Evolutionary conservation across 2,113 vertebrate genomes (phyloP), one percentile per base, ranked within the genome.

Genomic region (Oenanthe oenanthe): DNA sequence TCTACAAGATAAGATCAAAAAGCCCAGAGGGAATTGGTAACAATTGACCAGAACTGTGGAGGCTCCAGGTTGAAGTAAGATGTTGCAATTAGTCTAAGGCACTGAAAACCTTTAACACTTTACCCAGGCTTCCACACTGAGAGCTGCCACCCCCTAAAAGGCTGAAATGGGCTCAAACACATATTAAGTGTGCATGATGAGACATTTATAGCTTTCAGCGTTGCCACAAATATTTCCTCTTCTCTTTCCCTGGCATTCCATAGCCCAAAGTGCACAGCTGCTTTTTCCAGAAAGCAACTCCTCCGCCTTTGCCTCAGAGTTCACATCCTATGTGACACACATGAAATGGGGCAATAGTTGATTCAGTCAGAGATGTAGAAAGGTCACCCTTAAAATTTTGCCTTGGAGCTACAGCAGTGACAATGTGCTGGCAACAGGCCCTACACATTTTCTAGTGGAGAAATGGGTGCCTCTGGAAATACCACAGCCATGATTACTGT

Each of bases 181-280:
- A 47, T 86, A 97, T 96, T 94, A 95, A 93, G 92, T 85, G 93
- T 96, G 95, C 82, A 63, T 72, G 93, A 94, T 92, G 93, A 90
- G 95, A 93, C 95, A 92, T 96, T 97, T 95, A 96, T 93, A 96
- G 93, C 94, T 95, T 93, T 90, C 79, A 93, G 92, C 60, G 40
- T 91, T 58, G 85, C 91, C 94, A 89, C 95, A 96, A 95, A 90
- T 95, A 97, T 96, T 96, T 87, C 75, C 43, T 95, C 79, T 96
- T 40, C 83, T 93, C 93, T 94, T 92, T 72, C 79, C 54, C 61
- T 88, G 92, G 91, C 85, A 92, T 94, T 96, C 93, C 93, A 71
- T 63, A 63, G 85, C 88, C 88, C 5, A 3, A 88, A 94, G 57
- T 4, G 2, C 43, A 26, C 92, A 96, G 90, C 92, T 95, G 93